phyloP scores from a whole-genome alignment of 2,113 vertebrate genomes.

The Rhinogobius similis region DNA sequence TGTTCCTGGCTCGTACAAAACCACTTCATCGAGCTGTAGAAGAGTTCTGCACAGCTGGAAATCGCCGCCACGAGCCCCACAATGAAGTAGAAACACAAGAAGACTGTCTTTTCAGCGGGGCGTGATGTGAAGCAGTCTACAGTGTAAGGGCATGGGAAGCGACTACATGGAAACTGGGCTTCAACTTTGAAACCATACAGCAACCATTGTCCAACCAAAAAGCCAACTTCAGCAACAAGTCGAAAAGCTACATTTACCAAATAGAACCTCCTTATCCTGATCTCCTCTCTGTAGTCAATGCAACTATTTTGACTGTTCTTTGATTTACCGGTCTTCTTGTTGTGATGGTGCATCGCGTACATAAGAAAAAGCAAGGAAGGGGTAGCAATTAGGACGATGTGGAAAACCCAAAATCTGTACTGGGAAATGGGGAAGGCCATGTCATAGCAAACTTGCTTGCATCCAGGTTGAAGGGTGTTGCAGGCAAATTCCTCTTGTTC shows the following conservation, averaged over 20 bases:
- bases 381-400: conserved; percentile 88
- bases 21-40: conserved; percentile 80
- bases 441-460: conserved; percentile 91
- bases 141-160: conserved; percentile 85
- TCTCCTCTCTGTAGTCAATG: neutral
- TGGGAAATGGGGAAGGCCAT: conserved; percentile 91
- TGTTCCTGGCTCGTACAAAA: conserved; percentile 28
- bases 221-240: conserved; percentile 83
- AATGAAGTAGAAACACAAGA: conserved; percentile 90
- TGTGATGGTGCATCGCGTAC: conserved; percentile 84
- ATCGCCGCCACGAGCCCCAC: conserved; percentile 83
- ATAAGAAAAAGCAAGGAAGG: conserved; percentile 87
- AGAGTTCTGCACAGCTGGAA: conserved; percentile 82
- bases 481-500: conserved; percentile 90
- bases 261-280: conserved; percentile 67
- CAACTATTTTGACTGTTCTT: accelerated
- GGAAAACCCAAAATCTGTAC: conserved; percentile 96
- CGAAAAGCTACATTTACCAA: conserved; percentile 84
- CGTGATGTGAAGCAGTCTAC: conserved; percentile 94
- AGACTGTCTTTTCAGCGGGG: conserved; percentile 90
- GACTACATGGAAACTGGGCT: conserved; percentile 82
- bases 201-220: conserved; percentile 83
- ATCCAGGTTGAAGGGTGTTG: conserved; percentile 92
- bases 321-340: conserved; percentile 61
- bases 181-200: conserved; percentile 89